Percentiles rank a stretch among this genome's conserved stretches.
These are phyloP conservation scores for Artemia franciscana DNA, from an alignment of 1,140 invertebrate genomes.

Conservation along the genomic window DNA sequence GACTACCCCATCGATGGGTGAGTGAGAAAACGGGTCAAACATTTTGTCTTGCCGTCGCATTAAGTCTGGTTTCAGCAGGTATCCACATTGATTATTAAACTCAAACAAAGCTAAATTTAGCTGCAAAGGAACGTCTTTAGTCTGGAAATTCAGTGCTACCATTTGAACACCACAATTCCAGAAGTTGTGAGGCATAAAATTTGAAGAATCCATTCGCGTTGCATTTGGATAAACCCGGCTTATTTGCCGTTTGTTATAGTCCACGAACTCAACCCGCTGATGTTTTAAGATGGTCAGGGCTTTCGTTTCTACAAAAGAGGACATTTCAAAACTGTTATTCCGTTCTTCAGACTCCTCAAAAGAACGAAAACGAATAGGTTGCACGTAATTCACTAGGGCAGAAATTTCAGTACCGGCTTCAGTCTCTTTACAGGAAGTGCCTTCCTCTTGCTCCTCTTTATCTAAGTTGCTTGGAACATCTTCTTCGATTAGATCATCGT, in stretches of 20 bases:
- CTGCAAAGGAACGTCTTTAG: slow-evolving; percentile 50
- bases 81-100: slow-evolving; percentile 38
- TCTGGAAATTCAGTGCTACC: slow-evolving; percentile 56
- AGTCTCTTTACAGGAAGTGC: slow-evolving; percentile 35
- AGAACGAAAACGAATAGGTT: slow-evolving; percentile 39
- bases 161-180: slow-evolving; percentile 62
- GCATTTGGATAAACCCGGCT: slow-evolving; percentile 49
- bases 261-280: slow-evolving; percentile 39
- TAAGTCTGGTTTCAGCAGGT: slow-evolving; percentile 51
- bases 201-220: slow-evolving; percentile 45
- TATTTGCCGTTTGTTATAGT: slow-evolving; percentile 51
- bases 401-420: slow-evolving; percentile 38
- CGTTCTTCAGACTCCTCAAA: slow-evolving; percentile 37
- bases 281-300: slow-evolving; percentile 32
- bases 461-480: slow-evolving; percentile 12
- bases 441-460: slow-evolving; percentile 23
- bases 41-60: slow-evolving; percentile 42
- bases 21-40: slow-evolving; percentile 54
- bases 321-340: slow-evolving; percentile 33
- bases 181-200: slow-evolving; percentile 50
- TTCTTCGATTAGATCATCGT: slow-evolving; percentile 18
- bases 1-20: slow-evolving; percentile 50
- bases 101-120: no score
- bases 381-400: slow-evolving; percentile 36
- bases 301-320: slow-evolving; percentile 35